phyloP scores from a whole-genome alignment of 2,113 vertebrate species.

The Oryzias curvinotus region DNA sequence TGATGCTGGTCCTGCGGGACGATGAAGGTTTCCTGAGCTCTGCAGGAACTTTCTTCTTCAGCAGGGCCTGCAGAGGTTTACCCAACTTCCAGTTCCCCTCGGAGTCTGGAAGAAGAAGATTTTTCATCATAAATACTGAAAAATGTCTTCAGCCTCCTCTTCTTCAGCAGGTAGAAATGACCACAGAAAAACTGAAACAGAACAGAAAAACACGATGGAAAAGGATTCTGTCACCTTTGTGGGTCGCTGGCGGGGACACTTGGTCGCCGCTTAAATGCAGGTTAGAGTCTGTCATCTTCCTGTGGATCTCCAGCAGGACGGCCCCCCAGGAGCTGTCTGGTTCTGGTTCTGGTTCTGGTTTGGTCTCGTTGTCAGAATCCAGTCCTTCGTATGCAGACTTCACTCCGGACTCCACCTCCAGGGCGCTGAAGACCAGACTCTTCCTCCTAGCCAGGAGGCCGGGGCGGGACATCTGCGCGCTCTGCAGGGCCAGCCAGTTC shows the following conservation, averaged over 20 bases:
- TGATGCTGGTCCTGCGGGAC: constrained; percentile 52
- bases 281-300: constrained; percentile 45
- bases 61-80: constrained; percentile 41
- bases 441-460: constrained; percentile 86
- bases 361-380: constrained; percentile 84
- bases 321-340: constrained; percentile 56
- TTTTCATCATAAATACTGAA: too few species aligned
- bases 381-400: constrained; percentile 88
- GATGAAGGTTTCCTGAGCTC: constrained; percentile 51
- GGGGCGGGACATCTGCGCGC: constrained; percentile 73
- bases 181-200: too few species aligned
- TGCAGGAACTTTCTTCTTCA: constrained; percentile 58
- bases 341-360: constrained; percentile 74
- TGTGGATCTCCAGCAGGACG: constrained; percentile 63
- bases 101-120: constrained; percentile 33
- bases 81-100: constrained; percentile 50
- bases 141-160: too few species aligned
- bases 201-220: too few species aligned
- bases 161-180: too few species aligned
- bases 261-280: background rate
- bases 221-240: constrained; percentile 16
- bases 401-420: constrained; percentile 85
- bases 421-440: constrained; percentile 81
- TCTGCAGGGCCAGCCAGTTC: constrained; percentile 93
- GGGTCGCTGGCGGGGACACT: background rate